phyloP scores from a whole-genome alignment of 2,113 vertebrate genomes.

The Tinamus guttatus region DNA sequence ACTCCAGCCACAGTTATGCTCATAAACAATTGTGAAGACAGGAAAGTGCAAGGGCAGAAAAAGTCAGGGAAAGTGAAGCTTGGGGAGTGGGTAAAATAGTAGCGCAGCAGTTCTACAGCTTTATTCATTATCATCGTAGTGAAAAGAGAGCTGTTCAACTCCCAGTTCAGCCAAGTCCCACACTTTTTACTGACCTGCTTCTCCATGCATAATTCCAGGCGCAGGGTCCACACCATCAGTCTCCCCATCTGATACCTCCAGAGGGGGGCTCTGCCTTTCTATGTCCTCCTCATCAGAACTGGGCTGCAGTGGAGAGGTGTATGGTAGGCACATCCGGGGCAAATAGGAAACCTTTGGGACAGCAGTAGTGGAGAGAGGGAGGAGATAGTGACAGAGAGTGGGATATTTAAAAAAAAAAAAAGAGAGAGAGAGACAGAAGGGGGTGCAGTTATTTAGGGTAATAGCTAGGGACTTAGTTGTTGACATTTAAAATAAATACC shows the following conservation, averaged over 20 bases:
- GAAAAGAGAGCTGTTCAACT: not conserved
- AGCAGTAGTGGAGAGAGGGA: not conserved
- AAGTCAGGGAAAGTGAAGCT: not conserved
- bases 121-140: not conserved
- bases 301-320: conserved; percentile 83
- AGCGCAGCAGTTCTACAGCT: not conserved
- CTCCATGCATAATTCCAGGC: conserved; percentile 84
- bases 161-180: not conserved
- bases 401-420: not conserved
- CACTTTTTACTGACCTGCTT: conserved; percentile 82
- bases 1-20: not conserved
- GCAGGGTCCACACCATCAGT: conserved; percentile 84
- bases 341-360: conserved; percentile 77
- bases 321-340: conserved; percentile 82
- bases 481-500: not conserved
- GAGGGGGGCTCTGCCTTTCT: conserved; percentile 86
- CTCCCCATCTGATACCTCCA: conserved; percentile 97
- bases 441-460: not conserved
- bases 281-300: conserved; percentile 96
- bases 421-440: not conserved
- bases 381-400: not conserved
- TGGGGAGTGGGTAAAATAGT: not conserved
- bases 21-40: not conserved
- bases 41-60: not conserved
- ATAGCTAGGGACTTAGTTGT: not conserved